A percentile compares a stretch with the other conserved stretches of the same genome.
These are phyloP conservation scores for Lates japonicus DNA, from an alignment of 2,797 vertebrate genomes.

Conservation along the genomic window DNA sequence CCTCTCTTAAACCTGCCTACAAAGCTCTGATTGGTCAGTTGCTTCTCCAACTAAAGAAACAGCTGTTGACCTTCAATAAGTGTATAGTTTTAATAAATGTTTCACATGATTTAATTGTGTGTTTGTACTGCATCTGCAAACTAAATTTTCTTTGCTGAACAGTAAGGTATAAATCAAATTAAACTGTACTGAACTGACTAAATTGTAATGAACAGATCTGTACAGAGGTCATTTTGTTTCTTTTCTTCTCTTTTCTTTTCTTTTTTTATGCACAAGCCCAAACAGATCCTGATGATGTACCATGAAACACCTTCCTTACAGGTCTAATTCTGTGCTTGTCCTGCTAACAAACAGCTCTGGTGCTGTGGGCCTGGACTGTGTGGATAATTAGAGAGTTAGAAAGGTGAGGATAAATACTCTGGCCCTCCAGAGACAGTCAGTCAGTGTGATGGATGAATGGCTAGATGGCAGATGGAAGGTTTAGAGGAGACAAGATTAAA, in stretches of 20 bases:
- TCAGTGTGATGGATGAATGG: conserved; percentile 46
- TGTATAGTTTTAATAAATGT: too few relatives aligned
- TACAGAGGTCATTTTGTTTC: too few relatives aligned
- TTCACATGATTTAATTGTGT: too few relatives aligned
- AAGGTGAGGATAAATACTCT: conserved; percentile 51
- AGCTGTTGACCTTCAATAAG: too few relatives aligned
- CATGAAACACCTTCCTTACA: background rate
- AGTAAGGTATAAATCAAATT: too few relatives aligned
- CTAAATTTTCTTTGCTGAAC: too few relatives aligned
- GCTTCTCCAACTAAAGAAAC: too few relatives aligned
- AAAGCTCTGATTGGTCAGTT: too few relatives aligned
- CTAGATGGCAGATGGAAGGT: conserved; percentile 34
- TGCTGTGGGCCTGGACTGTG: conserved; percentile 29
- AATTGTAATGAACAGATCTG: too few relatives aligned
- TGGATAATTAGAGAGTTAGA: conserved; percentile 42
- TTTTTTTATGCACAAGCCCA: background rate
- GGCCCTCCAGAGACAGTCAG: conserved; percentile 28
- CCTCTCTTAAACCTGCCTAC: too few relatives aligned
- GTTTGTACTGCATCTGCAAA: too few relatives aligned
- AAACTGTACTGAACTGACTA: background rate
- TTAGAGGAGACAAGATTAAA: conserved; percentile 20
- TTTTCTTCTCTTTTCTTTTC: too few relatives aligned
- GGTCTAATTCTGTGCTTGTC: background rate
- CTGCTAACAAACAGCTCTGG: conserved; percentile 40
- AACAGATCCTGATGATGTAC: background rate